phyloP scores from a whole-genome alignment of 2,113 vertebrate genomes.

The Aleadryas rufinucha region DNA sequence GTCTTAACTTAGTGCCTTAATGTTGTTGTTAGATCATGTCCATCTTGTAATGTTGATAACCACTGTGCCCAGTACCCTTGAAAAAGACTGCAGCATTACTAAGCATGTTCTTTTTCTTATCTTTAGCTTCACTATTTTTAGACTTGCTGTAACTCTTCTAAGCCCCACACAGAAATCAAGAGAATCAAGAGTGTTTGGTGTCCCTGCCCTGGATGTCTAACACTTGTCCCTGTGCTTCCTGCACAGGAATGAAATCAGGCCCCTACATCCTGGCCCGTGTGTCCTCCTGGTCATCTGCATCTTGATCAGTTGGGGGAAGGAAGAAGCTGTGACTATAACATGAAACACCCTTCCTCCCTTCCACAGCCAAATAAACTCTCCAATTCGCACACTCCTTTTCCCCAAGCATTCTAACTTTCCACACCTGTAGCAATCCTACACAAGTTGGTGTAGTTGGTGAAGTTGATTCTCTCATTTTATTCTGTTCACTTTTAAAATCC shows the following conservation, averaged over 20 bases:
- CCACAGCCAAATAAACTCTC: not conserved
- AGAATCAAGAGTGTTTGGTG: not conserved
- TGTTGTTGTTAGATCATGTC: not conserved
- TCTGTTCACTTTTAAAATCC: not conserved
- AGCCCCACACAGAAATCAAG: not conserved
- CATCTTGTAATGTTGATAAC: not conserved
- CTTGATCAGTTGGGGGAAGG: not conserved
- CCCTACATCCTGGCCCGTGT: rapidly evolving
- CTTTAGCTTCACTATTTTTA: not conserved
- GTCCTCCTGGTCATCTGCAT: not conserved
- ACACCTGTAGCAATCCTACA: not conserved
- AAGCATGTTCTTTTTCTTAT: not conserved
- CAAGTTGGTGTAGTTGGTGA: not conserved
- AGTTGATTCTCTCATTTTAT: not conserved
- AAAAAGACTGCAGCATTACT: not conserved
- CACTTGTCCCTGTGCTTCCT: not conserved
- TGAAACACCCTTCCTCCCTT: not conserved
- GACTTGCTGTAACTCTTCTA: rapidly evolving
- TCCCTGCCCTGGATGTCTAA: not conserved
- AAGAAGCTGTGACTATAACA: not conserved
- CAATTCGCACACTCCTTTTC: not conserved
- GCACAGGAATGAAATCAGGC: rapidly evolving
- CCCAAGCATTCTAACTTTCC: not conserved
- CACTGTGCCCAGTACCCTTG: not conserved
- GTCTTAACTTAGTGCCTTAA: not conserved